A percentile compares a stretch with the other conserved stretches of the same genome.
Evolutionary conservation across 1,140 invertebrate species (phyloP).

Genomic region (Dendrolimus kikuchii): DNA sequence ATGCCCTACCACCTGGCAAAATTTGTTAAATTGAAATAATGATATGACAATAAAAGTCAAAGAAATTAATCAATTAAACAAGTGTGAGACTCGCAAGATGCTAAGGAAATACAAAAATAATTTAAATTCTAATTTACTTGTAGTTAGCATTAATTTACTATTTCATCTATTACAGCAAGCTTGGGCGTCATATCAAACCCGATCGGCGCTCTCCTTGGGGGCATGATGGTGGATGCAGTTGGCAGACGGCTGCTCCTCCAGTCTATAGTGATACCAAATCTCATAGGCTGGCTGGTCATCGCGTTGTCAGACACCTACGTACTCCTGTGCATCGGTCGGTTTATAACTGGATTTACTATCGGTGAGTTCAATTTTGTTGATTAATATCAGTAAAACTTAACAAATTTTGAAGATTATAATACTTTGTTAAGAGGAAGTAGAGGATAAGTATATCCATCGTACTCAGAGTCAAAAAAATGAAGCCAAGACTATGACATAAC

Average conservation of each 20-base stretch:
- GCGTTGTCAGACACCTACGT: conserved; percentile 74
- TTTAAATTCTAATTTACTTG: too few relatives aligned
- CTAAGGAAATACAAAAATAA: too few relatives aligned
- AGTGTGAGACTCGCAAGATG: too few relatives aligned
- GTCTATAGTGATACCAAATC: conserved; percentile 80
- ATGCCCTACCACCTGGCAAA: too few relatives aligned
- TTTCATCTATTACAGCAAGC: conserved; percentile 71
- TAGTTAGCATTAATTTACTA: too few relatives aligned
- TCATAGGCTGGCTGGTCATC: conserved; percentile 83
- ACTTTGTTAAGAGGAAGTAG: neutral
- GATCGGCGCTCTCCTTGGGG: conserved; percentile 78
- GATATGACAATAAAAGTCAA: too few relatives aligned
- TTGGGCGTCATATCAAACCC: conserved; percentile 83
- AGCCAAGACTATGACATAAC: too few relatives aligned
- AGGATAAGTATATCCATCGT: too few relatives aligned
- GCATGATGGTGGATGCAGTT: conserved; percentile 77
- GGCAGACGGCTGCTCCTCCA: conserved; percentile 82
- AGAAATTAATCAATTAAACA: too few relatives aligned
- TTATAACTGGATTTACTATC: conserved; percentile 82
- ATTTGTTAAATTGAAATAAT: too few relatives aligned
- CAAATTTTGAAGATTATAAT: neutral
- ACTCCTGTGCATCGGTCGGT: conserved; percentile 78
- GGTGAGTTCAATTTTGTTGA: conserved; percentile 59
- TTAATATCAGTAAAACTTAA: neutral
- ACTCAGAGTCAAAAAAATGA: too few relatives aligned